Evolutionary conservation across 2,888 invertebrate genomes (phyloP), one percentile per base, ranked within the genome.

Genomic region (Drosophila histrio): DNA sequence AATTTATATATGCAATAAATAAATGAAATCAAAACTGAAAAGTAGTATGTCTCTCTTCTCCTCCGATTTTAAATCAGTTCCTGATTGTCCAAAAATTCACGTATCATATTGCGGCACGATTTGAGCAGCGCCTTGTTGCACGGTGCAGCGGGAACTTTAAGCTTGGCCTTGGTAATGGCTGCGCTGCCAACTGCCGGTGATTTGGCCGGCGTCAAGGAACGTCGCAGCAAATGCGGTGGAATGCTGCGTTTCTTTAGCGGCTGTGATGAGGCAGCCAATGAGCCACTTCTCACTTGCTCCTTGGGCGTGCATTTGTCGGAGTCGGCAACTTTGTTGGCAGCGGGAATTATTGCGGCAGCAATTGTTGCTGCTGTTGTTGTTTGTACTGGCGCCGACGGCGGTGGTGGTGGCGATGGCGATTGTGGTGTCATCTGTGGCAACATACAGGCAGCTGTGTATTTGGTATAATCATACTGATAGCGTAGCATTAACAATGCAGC

Each of bases 1-100:
- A 88, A 86, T 88, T 83, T 86, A 86, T 81, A 62, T 78, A 86
- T 83, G 74, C 84, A 87, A 88, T 88, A 79, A 82, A 85, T 87
- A 87, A 86, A 88, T 81, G 81, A 87, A 79, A 75, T 75, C 57
- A 77, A 79, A 80, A 69, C 24, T 76, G 59, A 68, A 58, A 38
- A 28, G 32, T n/a, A 28, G 32, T n/a, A 47, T 32, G 26, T 24
- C 26, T 22, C 26, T 22, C 11, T 2, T 49, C 46, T 2, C 5
- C 6, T 11, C 28, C 28, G 28, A 5, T 1, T 5, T 46, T 21
- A 47, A 11, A 36, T 21, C 15, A 79, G 21, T n/a, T 82, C 87
- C 62, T 60, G 70, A 52, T 76, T 86, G 52, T 88, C 84, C 28
- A 89, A 59, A 17, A 88, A 88, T 9, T 89, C 87, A 1, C 79